These are phyloP conservation scores for Dolichoris vasculosae DNA, from an alignment of 1,140 invertebrate species.

Conservation along the genomic window DNA sequence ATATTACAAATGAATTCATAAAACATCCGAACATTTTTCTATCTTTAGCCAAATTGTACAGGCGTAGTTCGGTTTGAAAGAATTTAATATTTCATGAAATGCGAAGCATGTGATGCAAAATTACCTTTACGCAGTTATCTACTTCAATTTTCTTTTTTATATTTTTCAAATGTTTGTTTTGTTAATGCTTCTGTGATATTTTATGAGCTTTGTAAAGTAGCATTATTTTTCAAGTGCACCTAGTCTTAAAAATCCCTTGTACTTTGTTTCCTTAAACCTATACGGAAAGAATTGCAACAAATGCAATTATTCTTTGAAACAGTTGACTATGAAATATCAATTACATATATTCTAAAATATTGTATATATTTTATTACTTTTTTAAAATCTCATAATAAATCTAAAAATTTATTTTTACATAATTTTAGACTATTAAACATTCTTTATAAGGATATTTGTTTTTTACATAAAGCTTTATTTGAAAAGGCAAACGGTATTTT, in stretches of 20 bases:
- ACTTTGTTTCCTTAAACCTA: neutral
- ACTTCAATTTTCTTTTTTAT: neutral
- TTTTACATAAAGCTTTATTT: too few species aligned
- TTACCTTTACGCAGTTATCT: constrained; percentile 13
- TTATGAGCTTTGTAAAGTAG: neutral
- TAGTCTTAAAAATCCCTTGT: neutral
- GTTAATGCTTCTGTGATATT: neutral
- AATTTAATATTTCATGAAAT: neutral
- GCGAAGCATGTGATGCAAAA: neutral
- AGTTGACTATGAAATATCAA: neutral
- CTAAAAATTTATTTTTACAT: neutral
- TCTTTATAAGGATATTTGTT: too few species aligned
- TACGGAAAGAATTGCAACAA: neutral
- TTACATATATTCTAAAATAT: neutral
- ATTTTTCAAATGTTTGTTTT: neutral
- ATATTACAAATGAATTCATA: too few species aligned
- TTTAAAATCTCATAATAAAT: neutral
- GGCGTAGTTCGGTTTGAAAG: neutral
- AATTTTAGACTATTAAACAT: neutral
- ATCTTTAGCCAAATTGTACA: neutral
- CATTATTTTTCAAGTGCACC: neutral
- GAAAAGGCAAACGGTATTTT: too few species aligned
- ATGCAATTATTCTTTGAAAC: neutral
- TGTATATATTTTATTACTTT: neutral
- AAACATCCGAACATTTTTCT: neutral